Evolutionary conservation across 2,113 vertebrate genomes (phyloP).

Genomic region (Anhinga anhinga): DNA sequence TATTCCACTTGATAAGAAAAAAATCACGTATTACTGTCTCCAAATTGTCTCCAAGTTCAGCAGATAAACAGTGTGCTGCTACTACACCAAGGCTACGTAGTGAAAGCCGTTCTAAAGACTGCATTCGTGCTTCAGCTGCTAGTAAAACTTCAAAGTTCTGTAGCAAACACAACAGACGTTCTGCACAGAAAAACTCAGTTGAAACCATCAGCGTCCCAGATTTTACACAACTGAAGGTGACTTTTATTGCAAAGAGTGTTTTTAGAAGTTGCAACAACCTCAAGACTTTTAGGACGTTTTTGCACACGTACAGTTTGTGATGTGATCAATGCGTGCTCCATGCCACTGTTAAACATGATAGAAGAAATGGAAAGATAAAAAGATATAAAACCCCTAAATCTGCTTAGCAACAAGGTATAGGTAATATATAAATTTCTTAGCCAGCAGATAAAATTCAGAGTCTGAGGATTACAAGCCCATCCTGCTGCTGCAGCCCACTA

Average conservation of each 20-base stretch:
- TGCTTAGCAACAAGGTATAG: background rate
- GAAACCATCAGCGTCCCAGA: background rate
- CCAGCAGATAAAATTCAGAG: background rate
- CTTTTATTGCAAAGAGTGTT: background rate
- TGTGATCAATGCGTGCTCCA: background rate
- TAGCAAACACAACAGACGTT: background rate
- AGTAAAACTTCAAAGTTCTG: background rate
- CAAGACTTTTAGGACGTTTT: background rate
- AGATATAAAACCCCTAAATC: background rate
- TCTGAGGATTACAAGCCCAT: background rate
- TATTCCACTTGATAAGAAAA: background rate
- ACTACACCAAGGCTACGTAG: background rate
- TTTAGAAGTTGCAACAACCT: background rate
- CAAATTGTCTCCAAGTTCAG: background rate
- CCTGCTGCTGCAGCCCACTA: background rate
- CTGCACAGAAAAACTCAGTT: background rate
- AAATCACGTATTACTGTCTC: background rate
- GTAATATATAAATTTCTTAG: background rate
- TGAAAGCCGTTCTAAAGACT: background rate
- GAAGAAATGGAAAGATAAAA: background rate
- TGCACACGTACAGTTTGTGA: background rate
- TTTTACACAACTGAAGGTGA: background rate
- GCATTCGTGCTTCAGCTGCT: background rate
- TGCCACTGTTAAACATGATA: background rate
- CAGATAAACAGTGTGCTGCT: background rate